Percentiles rank a stretch among this genome's conserved stretches.
phyloP scores from a whole-genome alignment of 2,888 invertebrate species.

The Chirona hameri region DNA sequence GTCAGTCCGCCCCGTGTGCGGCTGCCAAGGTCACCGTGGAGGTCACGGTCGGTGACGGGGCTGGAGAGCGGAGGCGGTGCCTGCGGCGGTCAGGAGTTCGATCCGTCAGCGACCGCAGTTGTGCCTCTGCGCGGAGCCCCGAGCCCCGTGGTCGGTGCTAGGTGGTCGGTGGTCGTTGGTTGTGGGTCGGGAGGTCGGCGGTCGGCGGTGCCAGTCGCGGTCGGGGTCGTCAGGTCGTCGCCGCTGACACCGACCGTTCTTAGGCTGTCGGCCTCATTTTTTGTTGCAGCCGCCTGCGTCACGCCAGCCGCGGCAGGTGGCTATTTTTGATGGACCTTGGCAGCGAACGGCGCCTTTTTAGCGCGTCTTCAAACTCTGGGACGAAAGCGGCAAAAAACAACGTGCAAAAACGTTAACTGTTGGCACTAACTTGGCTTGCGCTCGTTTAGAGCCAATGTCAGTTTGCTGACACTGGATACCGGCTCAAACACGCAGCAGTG shows the following conservation, averaged over 20 bases:
- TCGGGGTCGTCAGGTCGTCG: not conserved
- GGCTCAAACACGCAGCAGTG: too few relatives aligned
- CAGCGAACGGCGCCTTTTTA: not conserved
- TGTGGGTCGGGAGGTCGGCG: too few relatives aligned
- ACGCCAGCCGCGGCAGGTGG: not conserved
- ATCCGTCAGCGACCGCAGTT: too few relatives aligned
- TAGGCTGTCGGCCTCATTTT: not conserved
- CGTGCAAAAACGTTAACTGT: not conserved
- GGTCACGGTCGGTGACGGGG: too few relatives aligned
- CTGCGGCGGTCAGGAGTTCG: too few relatives aligned
- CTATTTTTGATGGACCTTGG: not conserved
- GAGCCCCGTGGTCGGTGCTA: too few relatives aligned
- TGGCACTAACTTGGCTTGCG: not conserved
- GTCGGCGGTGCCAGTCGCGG: not conserved
- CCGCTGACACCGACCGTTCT: not conserved
- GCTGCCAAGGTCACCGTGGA: too few relatives aligned
- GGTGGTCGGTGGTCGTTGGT: too few relatives aligned
- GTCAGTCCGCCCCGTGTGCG: too few relatives aligned
- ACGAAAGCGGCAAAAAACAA: not conserved
- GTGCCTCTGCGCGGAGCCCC: too few relatives aligned
- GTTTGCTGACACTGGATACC: too few relatives aligned
- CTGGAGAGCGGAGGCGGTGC: too few relatives aligned
- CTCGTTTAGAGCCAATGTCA: not conserved
- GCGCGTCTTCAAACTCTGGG: not conserved
- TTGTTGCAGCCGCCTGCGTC: not conserved